A percentile compares a stretch with the other conserved stretches of the same genome.
phyloP scores from a whole-genome alignment of 1,140 invertebrate genomes.

The Zaprionus africanus region DNA sequence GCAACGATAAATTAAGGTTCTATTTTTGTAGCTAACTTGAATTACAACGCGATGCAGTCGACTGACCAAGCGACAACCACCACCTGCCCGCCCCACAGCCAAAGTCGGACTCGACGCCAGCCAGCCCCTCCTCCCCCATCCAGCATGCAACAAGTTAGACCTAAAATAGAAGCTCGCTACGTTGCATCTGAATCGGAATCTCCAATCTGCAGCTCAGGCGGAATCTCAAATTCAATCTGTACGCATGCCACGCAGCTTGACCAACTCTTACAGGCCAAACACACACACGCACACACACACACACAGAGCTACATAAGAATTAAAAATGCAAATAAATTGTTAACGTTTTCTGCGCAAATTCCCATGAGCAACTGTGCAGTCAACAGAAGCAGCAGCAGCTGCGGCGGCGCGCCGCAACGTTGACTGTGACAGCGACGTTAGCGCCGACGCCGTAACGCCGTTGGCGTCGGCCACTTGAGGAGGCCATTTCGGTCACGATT shows the following conservation, averaged over 20 bases:
- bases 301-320: constrained; percentile 65
- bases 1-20: constrained; percentile 80
- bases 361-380: constrained; percentile 46
- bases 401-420: constrained; percentile 8
- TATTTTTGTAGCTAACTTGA: constrained; percentile 81
- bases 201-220: constrained; percentile 10
- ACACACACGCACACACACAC: constrained; percentile 14
- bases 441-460: constrained; percentile 8
- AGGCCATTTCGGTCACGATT: constrained; percentile 80
- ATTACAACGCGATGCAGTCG: constrained; percentile 50
- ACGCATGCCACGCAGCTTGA: constrained; percentile 50
- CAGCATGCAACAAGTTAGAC: constrained; percentile 73
- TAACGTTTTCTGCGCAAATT: constrained; percentile 78
- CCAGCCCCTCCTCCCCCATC: background rate
- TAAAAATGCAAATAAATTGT: constrained; percentile 83
- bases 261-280: constrained; percentile 49
- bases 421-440: constrained; percentile 23
- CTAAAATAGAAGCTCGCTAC: constrained; percentile 70
- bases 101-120: constrained; percentile 8
- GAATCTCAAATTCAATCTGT: constrained; percentile 31
- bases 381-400: constrained; percentile 10
- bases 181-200: constrained; percentile 31
- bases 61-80: constrained; percentile 6
- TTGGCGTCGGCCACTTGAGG: constrained; percentile 60
- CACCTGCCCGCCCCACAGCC: background rate